Base-by-base conservation (phyloP, 2,113 vertebrate species). In the Xiphophorus hellerii region DNA sequence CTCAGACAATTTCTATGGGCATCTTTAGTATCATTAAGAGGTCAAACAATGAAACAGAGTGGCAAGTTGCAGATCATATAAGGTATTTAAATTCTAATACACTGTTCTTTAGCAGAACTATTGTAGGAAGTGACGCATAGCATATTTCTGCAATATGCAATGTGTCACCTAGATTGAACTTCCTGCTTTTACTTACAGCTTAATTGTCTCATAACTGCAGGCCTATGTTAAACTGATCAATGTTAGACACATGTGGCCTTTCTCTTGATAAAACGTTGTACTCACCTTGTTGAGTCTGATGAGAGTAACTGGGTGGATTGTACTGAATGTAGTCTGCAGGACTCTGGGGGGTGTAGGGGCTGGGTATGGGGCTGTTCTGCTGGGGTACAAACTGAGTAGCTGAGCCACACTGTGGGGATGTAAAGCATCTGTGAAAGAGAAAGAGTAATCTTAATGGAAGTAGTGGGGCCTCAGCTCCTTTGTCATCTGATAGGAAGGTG, bases 331-430 rank as follows among this genome's bases (percentile, higher is more conserved):
- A 98, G 93, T 96, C 96, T 86, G 96, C 95, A 88, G 98, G 98
- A 10, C 98, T 99, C 94, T 97, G 97, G 84, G 98, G 97, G 85
- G 97, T 97, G 84, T 99, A 99, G 51, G 97, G 97, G 93, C 97
- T 99, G 87, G 98, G 97, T 88, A 98, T 97, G 82, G 98, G 98
- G 87, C 97, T 99, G 90, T 95, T 98, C 93, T 98, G 98, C 90
- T 96, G 97, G 90, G 96, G 95, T 91, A 97, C 93, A 87, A 97
- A 99, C 92, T 96, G 95, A 85, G 94, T 94, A 81, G 96, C 95
- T 89, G 97, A 96, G 86, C 95, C 97, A 88, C 97, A 94, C 87
- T 97, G 97, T 71, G 96, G 96, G 84, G 97, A 95, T 92, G 97
- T 95, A 94, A 98, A 99, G 79, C 97, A 97, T 93, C 98, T 98